A percentile compares a stretch with the other conserved stretches of the same genome.
Evolutionary conservation across 2,113 vertebrate genomes (phyloP).

Genomic region (Piliocolobus tephrosceles): DNA sequence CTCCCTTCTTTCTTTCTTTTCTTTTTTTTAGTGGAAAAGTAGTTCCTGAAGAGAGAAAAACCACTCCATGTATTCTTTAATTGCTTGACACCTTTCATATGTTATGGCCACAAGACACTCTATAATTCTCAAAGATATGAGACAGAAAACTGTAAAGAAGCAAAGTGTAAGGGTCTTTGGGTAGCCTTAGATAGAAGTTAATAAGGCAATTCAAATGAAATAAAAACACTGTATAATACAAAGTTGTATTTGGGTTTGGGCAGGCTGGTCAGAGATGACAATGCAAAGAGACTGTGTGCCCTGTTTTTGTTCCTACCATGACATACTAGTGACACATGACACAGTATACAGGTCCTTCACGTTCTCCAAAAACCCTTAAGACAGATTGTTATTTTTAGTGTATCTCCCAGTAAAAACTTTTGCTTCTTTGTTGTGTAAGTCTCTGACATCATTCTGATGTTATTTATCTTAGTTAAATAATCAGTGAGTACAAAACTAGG

Average conservation of each 20-base stretch:
- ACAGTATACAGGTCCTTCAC: background rate
- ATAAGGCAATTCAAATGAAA: background rate
- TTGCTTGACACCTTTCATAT: background rate
- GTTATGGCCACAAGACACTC: background rate
- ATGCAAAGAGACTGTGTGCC: background rate
- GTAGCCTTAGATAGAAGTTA: background rate
- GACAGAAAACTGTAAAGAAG: background rate
- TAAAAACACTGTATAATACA: background rate
- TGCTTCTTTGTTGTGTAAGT: conserved; percentile 3
- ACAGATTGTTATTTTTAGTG: background rate
- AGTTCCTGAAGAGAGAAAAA: background rate
- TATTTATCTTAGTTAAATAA: background rate
- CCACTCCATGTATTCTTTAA: background rate
- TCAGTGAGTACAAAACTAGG: background rate
- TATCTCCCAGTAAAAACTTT: background rate
- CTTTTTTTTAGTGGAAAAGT: background rate
- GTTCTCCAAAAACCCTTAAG: conserved; percentile 14
- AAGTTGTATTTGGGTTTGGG: background rate
- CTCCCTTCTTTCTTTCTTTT: background rate
- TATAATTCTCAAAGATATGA: background rate
- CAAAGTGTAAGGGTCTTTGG: background rate
- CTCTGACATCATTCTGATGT: background rate
- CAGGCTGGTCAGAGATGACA: background rate
- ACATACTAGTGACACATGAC: background rate
- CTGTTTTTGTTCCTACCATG: background rate